phyloP scores from a whole-genome alignment of 2,113 vertebrate genomes.

The Ciconia stormi region DNA sequence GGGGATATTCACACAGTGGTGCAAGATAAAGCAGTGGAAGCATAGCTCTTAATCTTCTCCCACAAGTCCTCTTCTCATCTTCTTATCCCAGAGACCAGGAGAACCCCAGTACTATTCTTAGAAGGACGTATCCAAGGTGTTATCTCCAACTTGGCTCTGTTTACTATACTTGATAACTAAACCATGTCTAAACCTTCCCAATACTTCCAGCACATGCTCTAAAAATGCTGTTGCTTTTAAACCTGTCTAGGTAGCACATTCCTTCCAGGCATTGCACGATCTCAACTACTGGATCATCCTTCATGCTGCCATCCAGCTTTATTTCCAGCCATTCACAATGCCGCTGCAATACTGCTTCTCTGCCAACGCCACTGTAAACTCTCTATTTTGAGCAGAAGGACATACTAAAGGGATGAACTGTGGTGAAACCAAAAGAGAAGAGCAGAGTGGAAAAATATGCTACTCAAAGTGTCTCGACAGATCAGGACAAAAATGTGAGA shows the following conservation, averaged over 20 bases:
- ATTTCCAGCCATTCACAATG: background rate
- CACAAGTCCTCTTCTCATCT: background rate
- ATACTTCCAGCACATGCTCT: background rate
- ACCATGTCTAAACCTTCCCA: background rate
- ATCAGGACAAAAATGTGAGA: background rate
- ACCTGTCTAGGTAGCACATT: fast-evolving
- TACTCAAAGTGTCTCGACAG: background rate
- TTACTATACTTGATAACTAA: background rate
- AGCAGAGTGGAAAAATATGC: background rate
- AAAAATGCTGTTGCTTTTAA: background rate
- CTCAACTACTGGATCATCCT: background rate
- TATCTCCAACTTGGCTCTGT: background rate
- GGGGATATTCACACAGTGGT: background rate
- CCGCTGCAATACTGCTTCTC: background rate
- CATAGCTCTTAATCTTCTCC: background rate
- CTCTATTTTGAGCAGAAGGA: background rate
- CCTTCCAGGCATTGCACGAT: background rate
- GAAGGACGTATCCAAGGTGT: background rate
- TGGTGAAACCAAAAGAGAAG: background rate
- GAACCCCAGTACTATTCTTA: background rate
- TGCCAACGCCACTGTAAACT: background rate
- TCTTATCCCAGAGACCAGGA: background rate
- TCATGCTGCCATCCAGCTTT: background rate
- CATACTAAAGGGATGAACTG: background rate
- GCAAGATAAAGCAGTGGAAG: background rate